Conservation (phyloP, 2,113 vertebrate species). For the Entomyzon cyanotis region DNA sequence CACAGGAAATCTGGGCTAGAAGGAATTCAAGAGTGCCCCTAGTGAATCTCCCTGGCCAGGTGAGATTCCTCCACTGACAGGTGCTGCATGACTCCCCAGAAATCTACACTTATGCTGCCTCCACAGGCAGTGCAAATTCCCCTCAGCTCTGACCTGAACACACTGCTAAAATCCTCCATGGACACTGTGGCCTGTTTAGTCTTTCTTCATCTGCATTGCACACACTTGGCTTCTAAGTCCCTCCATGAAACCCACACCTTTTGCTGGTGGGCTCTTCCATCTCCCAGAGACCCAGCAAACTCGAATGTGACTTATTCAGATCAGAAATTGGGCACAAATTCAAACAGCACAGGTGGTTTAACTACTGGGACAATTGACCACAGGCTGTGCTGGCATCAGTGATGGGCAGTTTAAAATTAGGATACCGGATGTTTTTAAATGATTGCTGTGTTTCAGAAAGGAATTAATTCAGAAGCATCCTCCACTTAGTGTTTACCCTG, state of each 20-base stretch:
- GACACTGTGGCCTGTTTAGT: neutral
- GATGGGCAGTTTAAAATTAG: neutral
- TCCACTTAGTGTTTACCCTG: neutral
- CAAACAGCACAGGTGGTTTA: neutral
- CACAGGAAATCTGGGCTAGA: neutral
- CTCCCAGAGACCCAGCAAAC: neutral
- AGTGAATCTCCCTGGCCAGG: neutral
- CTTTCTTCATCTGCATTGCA: neutral
- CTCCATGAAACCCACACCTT: neutral
- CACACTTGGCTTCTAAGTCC: neutral
- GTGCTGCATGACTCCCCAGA: neutral
- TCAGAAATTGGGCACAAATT: neutral
- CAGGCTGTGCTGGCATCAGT: neutral
- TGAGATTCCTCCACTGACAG: neutral
- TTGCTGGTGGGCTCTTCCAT: neutral
- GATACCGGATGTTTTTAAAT: neutral
- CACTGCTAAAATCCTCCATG: neutral
- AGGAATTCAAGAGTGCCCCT: neutral
- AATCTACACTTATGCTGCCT: neutral
- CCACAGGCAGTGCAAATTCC: neutral
- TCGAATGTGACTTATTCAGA: rapidly evolving
- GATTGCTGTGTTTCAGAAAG: neutral
- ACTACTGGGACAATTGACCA: neutral
- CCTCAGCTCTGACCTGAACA: neutral
- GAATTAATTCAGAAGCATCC: constrained; percentile 12